Conservation (phyloP, 2,888 invertebrate genomes). For the Caenorhabditis virilis region DNA sequence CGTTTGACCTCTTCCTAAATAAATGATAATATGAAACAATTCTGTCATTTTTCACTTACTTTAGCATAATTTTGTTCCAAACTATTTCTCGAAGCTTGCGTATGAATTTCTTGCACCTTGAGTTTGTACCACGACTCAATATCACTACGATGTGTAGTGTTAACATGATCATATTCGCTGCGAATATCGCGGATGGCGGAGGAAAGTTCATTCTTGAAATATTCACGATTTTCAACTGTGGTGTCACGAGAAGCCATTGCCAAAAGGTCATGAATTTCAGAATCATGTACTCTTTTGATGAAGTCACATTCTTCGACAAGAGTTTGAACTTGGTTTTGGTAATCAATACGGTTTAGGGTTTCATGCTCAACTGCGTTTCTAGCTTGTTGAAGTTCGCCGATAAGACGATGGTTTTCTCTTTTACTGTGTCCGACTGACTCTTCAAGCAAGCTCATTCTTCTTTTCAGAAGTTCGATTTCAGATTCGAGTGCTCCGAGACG, state of each 20-base stretch:
- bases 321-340: conserved; percentile 72
- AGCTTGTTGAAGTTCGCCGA: conserved; percentile 35
- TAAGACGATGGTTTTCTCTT: conserved; percentile 69
- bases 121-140: conserved; percentile 72
- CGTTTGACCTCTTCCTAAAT: conserved; percentile 68
- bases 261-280: conserved; percentile 37
- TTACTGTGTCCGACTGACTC: conserved; percentile 68
- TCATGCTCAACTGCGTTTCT: conserved; percentile 71
- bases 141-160: conserved; percentile 70
- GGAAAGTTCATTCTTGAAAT: conserved; percentile 73
- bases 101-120: conserved; percentile 73
- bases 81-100: conserved; percentile 43
- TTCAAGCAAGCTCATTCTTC: conserved; percentile 60
- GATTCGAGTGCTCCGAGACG: conserved; percentile 62
- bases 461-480: conserved; percentile 68
- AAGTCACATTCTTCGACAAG: conserved; percentile 72
- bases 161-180: conserved; percentile 71
- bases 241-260: conserved; percentile 71
- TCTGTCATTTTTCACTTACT: conserved; percentile 1
- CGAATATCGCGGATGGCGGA: conserved; percentile 73
- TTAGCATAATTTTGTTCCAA: conserved; percentile 47
- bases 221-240: conserved; percentile 72
- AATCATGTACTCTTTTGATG: conserved; percentile 71
- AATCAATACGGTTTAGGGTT: conserved; percentile 71
- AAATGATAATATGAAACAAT: too few relatives aligned